These are phyloP conservation scores for Ophthalmolycus amberensis DNA, from an alignment of 2,113 vertebrate species.

Conservation along the genomic window DNA sequence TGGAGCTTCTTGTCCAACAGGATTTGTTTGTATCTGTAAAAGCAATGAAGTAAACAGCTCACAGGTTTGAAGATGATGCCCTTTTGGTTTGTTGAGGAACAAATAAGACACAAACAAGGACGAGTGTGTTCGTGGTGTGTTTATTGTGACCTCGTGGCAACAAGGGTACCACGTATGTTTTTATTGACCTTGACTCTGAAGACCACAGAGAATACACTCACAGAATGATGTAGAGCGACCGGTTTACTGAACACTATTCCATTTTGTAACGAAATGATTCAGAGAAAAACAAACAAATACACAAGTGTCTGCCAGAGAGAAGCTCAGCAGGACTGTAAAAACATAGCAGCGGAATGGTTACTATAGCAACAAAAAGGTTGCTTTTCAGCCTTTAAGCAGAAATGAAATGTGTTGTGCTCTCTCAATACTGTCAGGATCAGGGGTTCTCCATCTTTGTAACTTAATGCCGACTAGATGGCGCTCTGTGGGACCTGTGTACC, in stretches of 20 bases:
- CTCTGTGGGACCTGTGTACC: too few species aligned
- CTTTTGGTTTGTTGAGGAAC: conserved; percentile 1
- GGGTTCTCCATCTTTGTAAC: background rate
- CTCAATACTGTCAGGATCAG: conserved; percentile 7
- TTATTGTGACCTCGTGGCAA: background rate
- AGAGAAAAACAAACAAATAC: conserved; percentile 10
- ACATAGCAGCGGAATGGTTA: conserved; percentile 48
- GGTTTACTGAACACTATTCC: conserved; percentile 6
- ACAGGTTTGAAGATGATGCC: background rate
- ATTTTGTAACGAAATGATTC: conserved; percentile 21
- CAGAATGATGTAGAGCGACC: background rate
- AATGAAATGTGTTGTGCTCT: conserved; percentile 28
- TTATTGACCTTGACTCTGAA: background rate
- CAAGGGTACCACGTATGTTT: background rate
- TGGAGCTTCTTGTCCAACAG: conserved; percentile 11
- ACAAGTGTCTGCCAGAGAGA: conserved; percentile 40
- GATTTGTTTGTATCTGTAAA: background rate
- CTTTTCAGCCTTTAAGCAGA: conserved; percentile 40
- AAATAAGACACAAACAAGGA: background rate
- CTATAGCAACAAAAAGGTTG: conserved; percentile 64
- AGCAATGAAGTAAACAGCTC: background rate
- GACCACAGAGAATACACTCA: background rate
- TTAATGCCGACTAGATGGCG: background rate
- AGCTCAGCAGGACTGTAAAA: conserved; percentile 38
- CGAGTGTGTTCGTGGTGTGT: background rate